A percentile compares a stretch with the other conserved stretches of the same genome.
Conservation (phyloP, 2,888 invertebrate species). For the Cactoblastis cactorum region DNA sequence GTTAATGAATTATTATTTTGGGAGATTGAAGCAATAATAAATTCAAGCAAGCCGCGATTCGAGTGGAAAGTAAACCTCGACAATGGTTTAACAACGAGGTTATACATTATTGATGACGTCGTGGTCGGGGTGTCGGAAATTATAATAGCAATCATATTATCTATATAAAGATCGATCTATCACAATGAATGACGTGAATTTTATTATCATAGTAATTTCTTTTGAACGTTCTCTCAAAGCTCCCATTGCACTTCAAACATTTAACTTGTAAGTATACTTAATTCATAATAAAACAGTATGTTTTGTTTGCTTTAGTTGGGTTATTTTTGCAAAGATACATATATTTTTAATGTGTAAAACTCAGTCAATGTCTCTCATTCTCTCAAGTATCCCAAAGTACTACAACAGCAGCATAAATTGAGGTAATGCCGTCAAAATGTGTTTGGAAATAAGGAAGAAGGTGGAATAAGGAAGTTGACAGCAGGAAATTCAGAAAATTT, state of each 20-base stretch:
- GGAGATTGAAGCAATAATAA: slow-evolving; percentile 5
- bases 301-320: too few species aligned
- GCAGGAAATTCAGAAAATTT: not conserved
- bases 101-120: not conserved
- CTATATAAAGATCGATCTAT: too few species aligned
- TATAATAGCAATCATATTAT: not conserved
- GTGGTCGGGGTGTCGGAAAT: not conserved
- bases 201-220: too few species aligned
- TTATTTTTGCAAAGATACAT: too few species aligned
- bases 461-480: not conserved
- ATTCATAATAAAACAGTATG: too few species aligned
- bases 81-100: not conserved
- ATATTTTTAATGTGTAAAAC: too few species aligned
- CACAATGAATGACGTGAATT: too few species aligned
- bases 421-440: not conserved
- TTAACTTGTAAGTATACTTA: too few species aligned
- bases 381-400: too few species aligned
- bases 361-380: too few species aligned
- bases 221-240: too few species aligned
- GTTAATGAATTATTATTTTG: slow-evolving; percentile 10
- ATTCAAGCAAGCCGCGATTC: not conserved
- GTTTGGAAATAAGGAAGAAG: not conserved
- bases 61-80: not conserved
- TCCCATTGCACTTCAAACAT: too few species aligned
- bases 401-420: not conserved